phyloP scores from a whole-genome alignment of 2,888 invertebrate species.

The Nemoura dubitans region DNA sequence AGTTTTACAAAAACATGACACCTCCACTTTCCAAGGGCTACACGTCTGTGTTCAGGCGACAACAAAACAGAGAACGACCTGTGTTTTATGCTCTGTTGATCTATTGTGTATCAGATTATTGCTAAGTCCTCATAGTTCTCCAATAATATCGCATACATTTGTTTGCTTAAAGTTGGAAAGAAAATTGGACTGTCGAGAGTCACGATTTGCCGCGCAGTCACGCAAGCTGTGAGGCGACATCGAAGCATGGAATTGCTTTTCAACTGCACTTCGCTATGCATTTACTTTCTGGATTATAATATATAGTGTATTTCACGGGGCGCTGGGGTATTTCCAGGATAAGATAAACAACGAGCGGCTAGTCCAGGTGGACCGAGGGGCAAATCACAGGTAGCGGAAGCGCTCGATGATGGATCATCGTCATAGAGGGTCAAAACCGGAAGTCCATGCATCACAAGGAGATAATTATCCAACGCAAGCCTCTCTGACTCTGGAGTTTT shows the following conservation, averaged over 20 bases:
- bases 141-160: slow-evolving; percentile 19
- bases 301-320: no score
- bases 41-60: no score
- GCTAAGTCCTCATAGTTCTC: background rate
- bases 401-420: slow-evolving; percentile 45
- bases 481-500: slow-evolving; percentile 32
- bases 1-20: background rate
- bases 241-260: slow-evolving; percentile 4
- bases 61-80: background rate
- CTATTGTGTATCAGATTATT: slow-evolving; percentile 16
- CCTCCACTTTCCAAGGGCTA: no score
- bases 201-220: background rate
- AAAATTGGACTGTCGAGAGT: slow-evolving; percentile 24
- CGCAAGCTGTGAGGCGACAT: background rate
- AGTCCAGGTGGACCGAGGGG: slow-evolving; percentile 34
- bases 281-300: slow-evolving; percentile 3
- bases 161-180: background rate
- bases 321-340: background rate
- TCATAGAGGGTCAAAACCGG: slow-evolving; percentile 45
- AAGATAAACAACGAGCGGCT: background rate
- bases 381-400: slow-evolving; percentile 48
- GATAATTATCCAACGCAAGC: slow-evolving; percentile 46
- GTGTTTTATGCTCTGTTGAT: background rate
- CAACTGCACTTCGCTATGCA: background rate
- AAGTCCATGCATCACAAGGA: slow-evolving; percentile 47